These are phyloP conservation scores for Trichonephila inaurata DNA, from an alignment of 1,140 invertebrate genomes.

Conservation along the genomic window DNA sequence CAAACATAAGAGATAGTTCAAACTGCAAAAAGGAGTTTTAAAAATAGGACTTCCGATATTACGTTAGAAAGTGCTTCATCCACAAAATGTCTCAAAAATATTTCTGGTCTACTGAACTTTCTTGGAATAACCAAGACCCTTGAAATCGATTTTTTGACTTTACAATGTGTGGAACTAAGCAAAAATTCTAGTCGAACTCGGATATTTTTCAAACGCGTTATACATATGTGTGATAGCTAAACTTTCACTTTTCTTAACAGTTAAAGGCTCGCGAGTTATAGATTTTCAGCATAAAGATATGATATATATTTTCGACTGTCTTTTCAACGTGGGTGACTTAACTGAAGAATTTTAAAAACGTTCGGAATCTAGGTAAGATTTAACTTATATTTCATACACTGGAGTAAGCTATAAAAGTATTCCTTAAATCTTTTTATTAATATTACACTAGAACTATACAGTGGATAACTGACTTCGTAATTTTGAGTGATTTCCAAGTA, in stretches of 20 bases:
- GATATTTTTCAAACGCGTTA: constrained; percentile 48
- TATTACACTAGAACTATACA: no score
- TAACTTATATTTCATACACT: neutral
- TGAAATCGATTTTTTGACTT: constrained; percentile 46
- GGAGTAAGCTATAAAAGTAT: neutral
- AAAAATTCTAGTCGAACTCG: constrained; percentile 41
- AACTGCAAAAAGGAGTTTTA: neutral
- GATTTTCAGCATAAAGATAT: constrained; percentile 3
- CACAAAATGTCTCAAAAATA: constrained; percentile 59
- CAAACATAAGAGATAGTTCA: constrained; percentile 21
- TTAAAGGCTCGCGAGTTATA: constrained; percentile 31
- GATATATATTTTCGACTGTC: constrained; percentile 25
- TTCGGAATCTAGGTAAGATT: neutral
- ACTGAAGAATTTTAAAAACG: neutral
- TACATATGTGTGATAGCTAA: constrained; percentile 23
- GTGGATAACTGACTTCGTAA: no score
- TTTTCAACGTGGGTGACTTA: neutral
- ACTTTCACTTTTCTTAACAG: constrained; percentile 38
- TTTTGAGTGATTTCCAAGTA: no score
- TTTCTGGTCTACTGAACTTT: constrained; percentile 46
- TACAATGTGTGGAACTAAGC: constrained; percentile 55
- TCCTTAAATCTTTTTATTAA: neutral
- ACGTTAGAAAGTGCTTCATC: constrained; percentile 46
- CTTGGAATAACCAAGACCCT: constrained; percentile 40
- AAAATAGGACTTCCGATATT: constrained; percentile 22